Conservation (phyloP, 2,797 vertebrate genomes). For the Sebastes paucispinis region DNA sequence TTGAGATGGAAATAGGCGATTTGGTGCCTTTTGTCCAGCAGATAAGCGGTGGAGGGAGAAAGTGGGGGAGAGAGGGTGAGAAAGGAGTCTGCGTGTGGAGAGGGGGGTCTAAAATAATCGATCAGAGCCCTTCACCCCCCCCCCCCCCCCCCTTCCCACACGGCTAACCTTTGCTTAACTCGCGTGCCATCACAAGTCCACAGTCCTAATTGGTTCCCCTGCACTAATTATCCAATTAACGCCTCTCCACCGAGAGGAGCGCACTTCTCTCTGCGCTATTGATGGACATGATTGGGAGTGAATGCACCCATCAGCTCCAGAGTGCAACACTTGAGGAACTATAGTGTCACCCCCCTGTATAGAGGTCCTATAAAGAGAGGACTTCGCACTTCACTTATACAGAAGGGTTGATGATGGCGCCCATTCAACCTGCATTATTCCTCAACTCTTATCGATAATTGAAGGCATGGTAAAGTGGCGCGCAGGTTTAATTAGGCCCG, state of each 20-base stretch:
- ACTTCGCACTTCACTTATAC: constrained; percentile 22
- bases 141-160: too few species aligned
- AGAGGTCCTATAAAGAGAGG: constrained; percentile 1
- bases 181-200: constrained; percentile 86
- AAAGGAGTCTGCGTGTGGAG: constrained; percentile 11
- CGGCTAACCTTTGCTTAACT: constrained; percentile 76
- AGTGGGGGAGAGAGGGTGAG: constrained; percentile 41
- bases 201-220: constrained; percentile 81
- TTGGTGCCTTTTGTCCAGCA: constrained; percentile 78
- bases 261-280: constrained; percentile 58
- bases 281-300: constrained; percentile 69
- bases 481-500: constrained; percentile 49
- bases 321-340: constrained; percentile 57
- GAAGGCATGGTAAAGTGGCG: constrained; percentile 45
- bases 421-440: constrained; percentile 26
- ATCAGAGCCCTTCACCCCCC: constrained; percentile 51
- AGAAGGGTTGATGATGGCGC: not conserved
- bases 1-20: constrained; percentile 86
- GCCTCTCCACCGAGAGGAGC: constrained; percentile 53
- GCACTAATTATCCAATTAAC: constrained; percentile 83
- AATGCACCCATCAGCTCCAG: constrained; percentile 49
- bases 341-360: constrained; percentile 14
- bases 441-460: constrained; percentile 22
- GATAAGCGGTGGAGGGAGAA: constrained; percentile 60
- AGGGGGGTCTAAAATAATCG: constrained; percentile 49